Conservation (phyloP, 2,113 vertebrate genomes). For the Pica pica region DNA sequence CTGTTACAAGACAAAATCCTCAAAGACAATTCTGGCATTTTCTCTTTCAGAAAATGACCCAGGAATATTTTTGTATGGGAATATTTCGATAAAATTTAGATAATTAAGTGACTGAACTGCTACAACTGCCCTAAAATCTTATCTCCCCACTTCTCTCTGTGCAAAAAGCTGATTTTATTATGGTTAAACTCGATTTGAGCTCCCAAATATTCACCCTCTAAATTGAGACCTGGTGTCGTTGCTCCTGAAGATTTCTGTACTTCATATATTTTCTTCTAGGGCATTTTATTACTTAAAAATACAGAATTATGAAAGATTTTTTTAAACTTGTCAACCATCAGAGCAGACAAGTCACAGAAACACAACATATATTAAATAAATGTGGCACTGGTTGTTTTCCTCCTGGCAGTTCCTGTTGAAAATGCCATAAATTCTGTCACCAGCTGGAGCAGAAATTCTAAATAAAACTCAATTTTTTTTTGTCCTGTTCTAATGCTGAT, state of each 20-base stretch:
- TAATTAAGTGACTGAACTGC: not conserved
- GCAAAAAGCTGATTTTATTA: not conserved
- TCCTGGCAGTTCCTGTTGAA: slow-evolving; percentile 29
- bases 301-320: not conserved
- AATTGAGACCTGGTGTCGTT: not conserved
- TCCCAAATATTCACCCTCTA: not conserved
- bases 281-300: not conserved
- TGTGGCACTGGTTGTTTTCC: not conserved
- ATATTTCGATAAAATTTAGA: not conserved
- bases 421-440: slow-evolving; percentile 50
- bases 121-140: not conserved
- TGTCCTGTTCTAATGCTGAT: not conserved
- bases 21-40: not conserved
- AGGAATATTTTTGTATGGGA: not conserved
- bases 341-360: not conserved
- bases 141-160: not conserved
- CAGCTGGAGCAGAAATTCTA: slow-evolving; percentile 36
- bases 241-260: not conserved
- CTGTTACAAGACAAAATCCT: not conserved
- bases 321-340: not conserved
- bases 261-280: not conserved
- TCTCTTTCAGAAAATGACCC: not conserved
- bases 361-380: not conserved
- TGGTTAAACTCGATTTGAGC: fast-evolving
- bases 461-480: slow-evolving; percentile 15